Evolutionary conservation across 1,140 invertebrate species (phyloP).

Genomic region (Drosophila albomicans): DNA sequence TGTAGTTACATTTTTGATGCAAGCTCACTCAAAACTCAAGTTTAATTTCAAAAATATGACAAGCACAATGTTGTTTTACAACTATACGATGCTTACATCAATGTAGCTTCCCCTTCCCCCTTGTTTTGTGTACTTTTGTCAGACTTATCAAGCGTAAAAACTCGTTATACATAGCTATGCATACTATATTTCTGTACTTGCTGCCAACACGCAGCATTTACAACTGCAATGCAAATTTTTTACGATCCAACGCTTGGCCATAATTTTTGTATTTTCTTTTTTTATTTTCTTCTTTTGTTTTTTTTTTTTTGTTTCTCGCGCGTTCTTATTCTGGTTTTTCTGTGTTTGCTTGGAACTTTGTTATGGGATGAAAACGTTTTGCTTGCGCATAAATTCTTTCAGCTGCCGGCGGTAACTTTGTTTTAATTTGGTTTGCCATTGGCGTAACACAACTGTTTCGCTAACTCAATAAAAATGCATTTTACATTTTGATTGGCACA

Average conservation of each 20-base stretch:
- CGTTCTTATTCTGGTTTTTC: not conserved
- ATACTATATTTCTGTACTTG: conserved; percentile 30
- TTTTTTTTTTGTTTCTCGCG: not conserved
- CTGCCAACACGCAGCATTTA: conserved; percentile 66
- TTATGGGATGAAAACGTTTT: conserved; percentile 27
- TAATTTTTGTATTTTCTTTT: conserved; percentile 38
- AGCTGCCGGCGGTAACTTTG: conserved; percentile 58
- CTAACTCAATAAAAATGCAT: conserved; percentile 76
- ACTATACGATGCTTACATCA: conserved; percentile 12
- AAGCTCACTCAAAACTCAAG: not conserved
- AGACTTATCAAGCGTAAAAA: conserved; percentile 64
- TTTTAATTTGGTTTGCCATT: conserved; percentile 67
- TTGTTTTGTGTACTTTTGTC: conserved; percentile 9
- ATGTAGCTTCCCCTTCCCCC: not conserved
- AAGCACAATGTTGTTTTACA: conserved; percentile 11
- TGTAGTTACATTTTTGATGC: not conserved
- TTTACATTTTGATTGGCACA: conserved; percentile 73
- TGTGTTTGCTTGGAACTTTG: conserved; percentile 11
- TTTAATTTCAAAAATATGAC: conserved; percentile 8
- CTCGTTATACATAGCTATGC: conserved; percentile 54
- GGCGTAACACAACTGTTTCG: conserved; percentile 57
- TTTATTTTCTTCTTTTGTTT: not conserved
- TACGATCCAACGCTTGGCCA: conserved; percentile 59
- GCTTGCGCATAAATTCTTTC: conserved; percentile 33
- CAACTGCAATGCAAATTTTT: conserved; percentile 71